These are phyloP conservation scores for Eriocheir sinensis DNA, from an alignment of 1,140 invertebrate genomes.

Conservation along the genomic window DNA sequence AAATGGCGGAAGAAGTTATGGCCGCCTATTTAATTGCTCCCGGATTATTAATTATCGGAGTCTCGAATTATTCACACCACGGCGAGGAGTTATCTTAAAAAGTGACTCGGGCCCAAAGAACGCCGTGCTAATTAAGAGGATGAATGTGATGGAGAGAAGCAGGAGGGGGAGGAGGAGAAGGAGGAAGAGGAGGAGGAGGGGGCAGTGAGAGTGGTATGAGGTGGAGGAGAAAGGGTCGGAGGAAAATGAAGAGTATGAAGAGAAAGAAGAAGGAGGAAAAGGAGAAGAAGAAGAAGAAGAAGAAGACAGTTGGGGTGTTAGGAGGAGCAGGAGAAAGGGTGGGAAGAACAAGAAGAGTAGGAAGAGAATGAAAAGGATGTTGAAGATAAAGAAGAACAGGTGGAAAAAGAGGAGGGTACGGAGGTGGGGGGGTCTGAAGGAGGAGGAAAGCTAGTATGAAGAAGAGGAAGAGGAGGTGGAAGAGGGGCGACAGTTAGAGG, in stretches of 20 bases:
- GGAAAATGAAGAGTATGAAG: not conserved
- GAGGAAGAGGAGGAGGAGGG: not conserved
- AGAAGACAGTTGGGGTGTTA: not conserved
- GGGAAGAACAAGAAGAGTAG: not conserved
- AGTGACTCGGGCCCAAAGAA: not conserved
- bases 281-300: not conserved
- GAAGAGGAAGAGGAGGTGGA: not conserved
- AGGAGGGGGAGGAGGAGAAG: not conserved
- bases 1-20: conserved; percentile 58
- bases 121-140: conserved; percentile 39
- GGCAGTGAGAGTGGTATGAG: not conserved
- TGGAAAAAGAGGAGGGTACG: not conserved
- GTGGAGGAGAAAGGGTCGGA: not conserved
- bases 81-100: conserved; percentile 52
- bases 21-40: conserved; percentile 53
- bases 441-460: not conserved
- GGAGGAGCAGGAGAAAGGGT: not conserved
- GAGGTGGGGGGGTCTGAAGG: not conserved
- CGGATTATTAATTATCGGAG: conserved; percentile 53
- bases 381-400: not conserved
- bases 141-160: conserved; percentile 31
- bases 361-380: not conserved
- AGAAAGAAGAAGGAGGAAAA: not conserved
- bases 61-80: conserved; percentile 51
- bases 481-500: not conserved